Evolutionary conservation across 2,113 vertebrate species (phyloP).

Genomic region (Bostrychus sinensis): DNA sequence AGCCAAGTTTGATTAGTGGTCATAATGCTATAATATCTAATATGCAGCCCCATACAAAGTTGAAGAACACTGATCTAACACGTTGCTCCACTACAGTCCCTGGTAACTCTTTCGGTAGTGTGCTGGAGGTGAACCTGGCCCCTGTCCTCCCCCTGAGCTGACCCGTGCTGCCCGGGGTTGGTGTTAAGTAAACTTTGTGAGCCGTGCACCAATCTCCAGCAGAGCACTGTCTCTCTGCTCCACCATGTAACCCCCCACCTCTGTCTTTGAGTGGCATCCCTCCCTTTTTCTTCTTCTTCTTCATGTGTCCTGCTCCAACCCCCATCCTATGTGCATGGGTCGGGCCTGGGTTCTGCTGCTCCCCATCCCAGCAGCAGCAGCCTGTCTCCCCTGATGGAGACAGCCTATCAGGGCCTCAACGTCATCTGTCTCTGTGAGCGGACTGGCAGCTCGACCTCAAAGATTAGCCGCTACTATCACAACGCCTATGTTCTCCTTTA

Average conservation of each 20-base stretch:
- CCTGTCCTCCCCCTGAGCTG: slow-evolving; percentile 27
- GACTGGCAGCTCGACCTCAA: slow-evolving; percentile 68
- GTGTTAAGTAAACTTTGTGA: slow-evolving; percentile 74
- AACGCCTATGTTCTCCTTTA: slow-evolving; percentile 48
- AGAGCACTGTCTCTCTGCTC: slow-evolving; percentile 62
- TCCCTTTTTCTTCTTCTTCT: slow-evolving; percentile 42
- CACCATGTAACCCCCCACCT: slow-evolving; percentile 45
- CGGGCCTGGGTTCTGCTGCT: slow-evolving; percentile 54
- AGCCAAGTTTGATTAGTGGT: too few species aligned
- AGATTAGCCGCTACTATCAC: slow-evolving; percentile 74
- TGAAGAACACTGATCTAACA: too few species aligned
- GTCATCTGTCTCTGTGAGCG: slow-evolving; percentile 73
- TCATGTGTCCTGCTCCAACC: slow-evolving; percentile 17
- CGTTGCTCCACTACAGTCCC: too few species aligned
- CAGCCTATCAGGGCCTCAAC: slow-evolving; percentile 76
- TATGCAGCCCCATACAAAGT: too few species aligned
- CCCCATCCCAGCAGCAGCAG: slow-evolving; percentile 50
- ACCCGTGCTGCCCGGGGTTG: slow-evolving; percentile 64
- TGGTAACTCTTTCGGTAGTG: slow-evolving; percentile 21
- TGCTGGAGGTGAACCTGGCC: slow-evolving; percentile 20
- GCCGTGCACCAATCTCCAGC: slow-evolving; percentile 64
- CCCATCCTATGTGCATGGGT: slow-evolving; percentile 32
- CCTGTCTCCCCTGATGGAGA: slow-evolving; percentile 71
- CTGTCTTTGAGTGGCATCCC: slow-evolving; percentile 46
- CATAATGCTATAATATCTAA: too few species aligned